Percentiles rank a stretch among this genome's conserved stretches.
These are phyloP conservation scores for Coilia nasus DNA, from an alignment of 2,797 vertebrate genomes.

Conservation along the genomic window DNA sequence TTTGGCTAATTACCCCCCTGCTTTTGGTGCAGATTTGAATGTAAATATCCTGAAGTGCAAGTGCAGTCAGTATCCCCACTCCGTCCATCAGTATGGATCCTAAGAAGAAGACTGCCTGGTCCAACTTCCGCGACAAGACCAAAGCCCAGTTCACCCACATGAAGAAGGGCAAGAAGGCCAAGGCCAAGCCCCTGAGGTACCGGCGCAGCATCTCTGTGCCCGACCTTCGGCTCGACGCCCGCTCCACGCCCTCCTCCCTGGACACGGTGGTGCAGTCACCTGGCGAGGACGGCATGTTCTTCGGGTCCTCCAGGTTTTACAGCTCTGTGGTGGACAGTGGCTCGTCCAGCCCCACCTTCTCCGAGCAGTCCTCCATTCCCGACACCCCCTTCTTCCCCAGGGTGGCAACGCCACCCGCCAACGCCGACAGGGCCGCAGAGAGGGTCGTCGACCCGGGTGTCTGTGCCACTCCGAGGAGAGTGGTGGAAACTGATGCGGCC, in stretches of 20 bases:
- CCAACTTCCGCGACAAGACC: conserved; percentile 64
- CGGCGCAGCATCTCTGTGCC: conserved; percentile 78
- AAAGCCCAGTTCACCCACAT: conserved; percentile 60
- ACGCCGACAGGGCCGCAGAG: neutral
- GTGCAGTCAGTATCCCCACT: neutral
- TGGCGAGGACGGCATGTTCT: conserved; percentile 42
- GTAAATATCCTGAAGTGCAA: neutral
- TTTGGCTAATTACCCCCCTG: neutral
- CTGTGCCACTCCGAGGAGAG: neutral
- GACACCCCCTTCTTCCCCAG: conserved; percentile 10
- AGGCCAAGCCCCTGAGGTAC: conserved; percentile 59
- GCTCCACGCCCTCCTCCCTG: neutral
- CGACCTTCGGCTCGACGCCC: conserved; percentile 59
- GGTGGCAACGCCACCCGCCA: neutral
- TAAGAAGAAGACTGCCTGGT: conserved; percentile 70
- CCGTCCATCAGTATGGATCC: conserved; percentile 65
- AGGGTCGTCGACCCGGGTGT: neutral
- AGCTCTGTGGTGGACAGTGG: conserved; percentile 46
- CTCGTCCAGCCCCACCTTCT: conserved; percentile 42
- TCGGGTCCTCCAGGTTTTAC: conserved; percentile 28
- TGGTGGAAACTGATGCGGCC: neutral
- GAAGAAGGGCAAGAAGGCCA: conserved; percentile 63
- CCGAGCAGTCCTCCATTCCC: conserved; percentile 26
- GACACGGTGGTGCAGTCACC: conserved; percentile 10
- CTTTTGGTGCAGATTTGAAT: neutral